Percentiles rank a stretch among this genome's conserved stretches.
phyloP scores from a whole-genome alignment of 2,113 vertebrate species.

The Equus przewalskii region DNA sequence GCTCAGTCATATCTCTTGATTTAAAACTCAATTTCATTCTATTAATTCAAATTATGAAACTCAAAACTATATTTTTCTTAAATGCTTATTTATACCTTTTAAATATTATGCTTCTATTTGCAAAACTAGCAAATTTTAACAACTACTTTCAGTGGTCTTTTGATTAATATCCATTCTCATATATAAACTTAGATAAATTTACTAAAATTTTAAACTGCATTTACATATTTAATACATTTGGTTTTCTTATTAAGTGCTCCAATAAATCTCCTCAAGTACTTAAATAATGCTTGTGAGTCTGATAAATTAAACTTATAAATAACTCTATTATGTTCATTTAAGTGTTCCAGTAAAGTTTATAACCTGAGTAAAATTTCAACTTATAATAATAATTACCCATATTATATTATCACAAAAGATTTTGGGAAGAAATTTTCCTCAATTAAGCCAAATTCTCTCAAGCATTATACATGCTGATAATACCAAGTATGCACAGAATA shows the following conservation, averaged over 20 bases:
- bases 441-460: constrained; percentile 5
- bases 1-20: background rate
- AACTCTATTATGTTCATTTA: constrained; percentile 63
- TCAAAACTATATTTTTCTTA: constrained; percentile 49
- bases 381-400: constrained; percentile 33
- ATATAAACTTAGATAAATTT: constrained; percentile 45
- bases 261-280: constrained; percentile 67
- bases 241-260: constrained; percentile 59
- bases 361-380: constrained; percentile 39
- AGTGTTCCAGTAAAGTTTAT: constrained; percentile 50
- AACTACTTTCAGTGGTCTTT: constrained; percentile 55
- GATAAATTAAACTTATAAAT: constrained; percentile 73
- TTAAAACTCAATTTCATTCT: constrained; percentile 37
- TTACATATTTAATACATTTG: constrained; percentile 68
- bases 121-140: constrained; percentile 37
- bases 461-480: background rate
- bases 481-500: background rate
- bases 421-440: background rate
- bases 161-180: constrained; percentile 65
- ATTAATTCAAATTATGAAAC: constrained; percentile 39
- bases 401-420: constrained; percentile 44
- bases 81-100: constrained; percentile 24
- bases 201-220: constrained; percentile 50
- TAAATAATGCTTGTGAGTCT: constrained; percentile 64
- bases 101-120: constrained; percentile 49